Percentiles rank a stretch among this genome's conserved stretches.
Conservation (phyloP, 2,113 vertebrate species). For the Takifugu bimaculatus region DNA sequence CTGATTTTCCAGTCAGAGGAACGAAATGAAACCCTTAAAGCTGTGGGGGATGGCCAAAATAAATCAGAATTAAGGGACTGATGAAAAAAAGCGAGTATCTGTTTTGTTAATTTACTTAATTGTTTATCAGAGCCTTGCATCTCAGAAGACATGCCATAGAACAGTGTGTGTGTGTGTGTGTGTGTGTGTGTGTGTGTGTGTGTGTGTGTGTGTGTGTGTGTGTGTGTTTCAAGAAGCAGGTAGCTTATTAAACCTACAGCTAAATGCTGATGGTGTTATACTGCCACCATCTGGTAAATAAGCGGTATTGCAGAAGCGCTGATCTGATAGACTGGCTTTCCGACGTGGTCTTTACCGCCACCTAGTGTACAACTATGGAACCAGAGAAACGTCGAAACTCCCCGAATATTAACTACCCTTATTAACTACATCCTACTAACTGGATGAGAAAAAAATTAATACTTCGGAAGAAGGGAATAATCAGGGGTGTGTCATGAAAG, state of each 20-base stretch:
- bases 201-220: constrained; percentile 2
- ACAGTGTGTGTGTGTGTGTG: constrained; percentile 10
- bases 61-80: constrained; percentile 9
- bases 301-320: constrained; percentile 10
- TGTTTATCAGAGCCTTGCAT: constrained; percentile 27
- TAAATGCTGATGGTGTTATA: constrained; percentile 30
- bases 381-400: too few relatives aligned
- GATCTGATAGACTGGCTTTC: too few relatives aligned
- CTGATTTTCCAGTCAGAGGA: neutral
- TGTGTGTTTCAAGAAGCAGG: constrained; percentile 16
- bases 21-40: neutral
- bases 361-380: constrained; percentile 41
- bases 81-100: constrained; percentile 21
- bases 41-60: constrained; percentile 5
- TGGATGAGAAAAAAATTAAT: too few relatives aligned
- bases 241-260: constrained; percentile 22
- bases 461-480: too few relatives aligned
- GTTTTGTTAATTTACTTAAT: constrained; percentile 47
- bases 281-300: constrained; percentile 49
- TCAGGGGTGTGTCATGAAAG: too few relatives aligned
- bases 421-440: too few relatives aligned
- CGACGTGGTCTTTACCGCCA: constrained; percentile 32
- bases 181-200: constrained; percentile 16
- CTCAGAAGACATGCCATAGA: constrained; percentile 37
- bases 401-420: too few relatives aligned